phyloP scores from a whole-genome alignment of 1,140 invertebrate species.

The Sitobion miscanthi region DNA sequence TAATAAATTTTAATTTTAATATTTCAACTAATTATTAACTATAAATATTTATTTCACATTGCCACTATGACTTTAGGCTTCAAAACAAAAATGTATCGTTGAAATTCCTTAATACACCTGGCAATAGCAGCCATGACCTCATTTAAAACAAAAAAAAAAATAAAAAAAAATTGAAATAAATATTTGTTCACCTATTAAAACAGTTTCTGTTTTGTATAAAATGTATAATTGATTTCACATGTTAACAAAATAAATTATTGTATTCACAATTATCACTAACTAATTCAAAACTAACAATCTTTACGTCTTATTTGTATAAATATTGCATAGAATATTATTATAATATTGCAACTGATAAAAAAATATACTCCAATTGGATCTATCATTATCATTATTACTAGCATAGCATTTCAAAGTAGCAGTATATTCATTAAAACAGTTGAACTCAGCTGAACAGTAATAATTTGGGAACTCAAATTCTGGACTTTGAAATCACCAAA shows the following conservation, averaged over 20 bases:
- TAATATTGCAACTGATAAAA: background rate
- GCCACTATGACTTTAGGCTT: background rate
- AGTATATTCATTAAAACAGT: too few species aligned
- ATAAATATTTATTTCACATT: background rate
- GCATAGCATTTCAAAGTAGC: background rate
- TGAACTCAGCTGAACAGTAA: too few species aligned
- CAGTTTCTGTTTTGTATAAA: background rate
- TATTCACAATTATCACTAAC: background rate
- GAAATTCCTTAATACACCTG: background rate
- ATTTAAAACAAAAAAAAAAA: background rate
- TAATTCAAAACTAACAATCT: background rate
- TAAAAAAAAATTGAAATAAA: background rate
- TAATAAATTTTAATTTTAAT: background rate
- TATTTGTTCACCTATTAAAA: conserved; percentile 29
- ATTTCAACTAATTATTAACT: background rate
- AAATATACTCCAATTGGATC: background rate
- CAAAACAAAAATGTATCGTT: background rate
- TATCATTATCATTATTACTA: background rate
- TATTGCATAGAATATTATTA: background rate
- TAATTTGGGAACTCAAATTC: too few species aligned
- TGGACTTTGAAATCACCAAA: too few species aligned
- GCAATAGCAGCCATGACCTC: background rate
- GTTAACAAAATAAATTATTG: background rate
- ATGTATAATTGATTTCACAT: background rate
- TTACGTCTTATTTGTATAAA: background rate